phyloP scores from a whole-genome alignment of 1,140 invertebrate genomes.

The Lasaia peninsularis region DNA sequence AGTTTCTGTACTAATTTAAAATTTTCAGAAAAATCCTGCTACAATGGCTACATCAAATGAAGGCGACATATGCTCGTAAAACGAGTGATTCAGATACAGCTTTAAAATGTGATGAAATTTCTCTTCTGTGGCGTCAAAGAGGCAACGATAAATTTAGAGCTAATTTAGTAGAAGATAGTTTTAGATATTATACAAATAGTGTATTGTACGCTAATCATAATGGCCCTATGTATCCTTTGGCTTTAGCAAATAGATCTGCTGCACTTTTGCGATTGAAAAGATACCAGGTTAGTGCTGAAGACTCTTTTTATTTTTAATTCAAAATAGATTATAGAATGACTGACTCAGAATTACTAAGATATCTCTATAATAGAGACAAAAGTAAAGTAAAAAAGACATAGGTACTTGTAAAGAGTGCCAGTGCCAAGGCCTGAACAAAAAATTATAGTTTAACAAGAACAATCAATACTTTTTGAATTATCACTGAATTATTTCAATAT shows the following conservation, averaged over 20 bases:
- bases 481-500: no score
- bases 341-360: no score
- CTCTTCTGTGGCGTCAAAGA: slow-evolving; percentile 48
- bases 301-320: background rate
- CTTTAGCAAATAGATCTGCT: slow-evolving; percentile 62
- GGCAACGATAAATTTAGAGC: slow-evolving; percentile 58
- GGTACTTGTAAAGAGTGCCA: no score
- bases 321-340: no score
- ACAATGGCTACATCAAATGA: slow-evolving; percentile 61
- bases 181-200: slow-evolving; percentile 55
- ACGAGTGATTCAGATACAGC: slow-evolving; percentile 47
- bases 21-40: slow-evolving; percentile 47
- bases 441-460: no score
- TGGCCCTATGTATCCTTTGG: slow-evolving; percentile 51
- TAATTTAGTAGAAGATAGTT: slow-evolving; percentile 47
- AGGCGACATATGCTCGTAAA: slow-evolving; percentile 41
- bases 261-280: slow-evolving; percentile 48
- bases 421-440: no score
- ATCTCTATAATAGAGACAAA: no score
- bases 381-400: no score
- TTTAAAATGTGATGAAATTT: slow-evolving; percentile 52
- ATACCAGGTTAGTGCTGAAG: slow-evolving; percentile 40
- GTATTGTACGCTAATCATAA: slow-evolving; percentile 51
- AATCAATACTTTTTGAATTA: no score
- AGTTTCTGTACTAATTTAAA: background rate